Conservation (phyloP, 1,140 invertebrate species). For the Penaeus chinensis region DNA sequence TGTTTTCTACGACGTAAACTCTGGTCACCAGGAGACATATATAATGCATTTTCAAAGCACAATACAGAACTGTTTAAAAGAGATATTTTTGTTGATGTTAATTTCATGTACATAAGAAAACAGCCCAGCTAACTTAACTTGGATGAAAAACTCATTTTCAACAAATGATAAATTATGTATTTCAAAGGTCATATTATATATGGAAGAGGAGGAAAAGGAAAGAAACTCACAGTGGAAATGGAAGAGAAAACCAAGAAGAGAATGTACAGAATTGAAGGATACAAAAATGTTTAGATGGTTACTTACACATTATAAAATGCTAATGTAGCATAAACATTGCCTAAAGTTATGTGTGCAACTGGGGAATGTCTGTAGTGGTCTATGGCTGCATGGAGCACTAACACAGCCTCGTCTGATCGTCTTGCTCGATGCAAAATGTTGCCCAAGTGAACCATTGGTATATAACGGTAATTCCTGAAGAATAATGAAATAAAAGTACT, state of each 20-base stretch:
- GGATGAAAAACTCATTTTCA: background rate
- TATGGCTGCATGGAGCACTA: slow-evolving; percentile 82
- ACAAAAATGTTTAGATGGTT: background rate
- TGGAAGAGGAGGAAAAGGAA: no score
- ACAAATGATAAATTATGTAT: no score
- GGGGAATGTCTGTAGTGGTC: slow-evolving; percentile 80
- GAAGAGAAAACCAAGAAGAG: no score
- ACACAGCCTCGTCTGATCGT: slow-evolving; percentile 81
- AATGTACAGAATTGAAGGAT: background rate
- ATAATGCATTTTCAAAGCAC: slow-evolving; percentile 79
- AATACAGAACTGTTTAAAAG: slow-evolving; percentile 68
- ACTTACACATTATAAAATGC: slow-evolving; percentile 74
- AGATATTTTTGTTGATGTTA: slow-evolving; percentile 1
- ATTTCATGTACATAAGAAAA: slow-evolving; percentile 41
- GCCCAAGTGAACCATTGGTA: slow-evolving; percentile 84
- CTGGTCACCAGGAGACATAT: slow-evolving; percentile 74
- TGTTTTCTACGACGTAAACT: slow-evolving; percentile 74
- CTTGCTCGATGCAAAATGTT: slow-evolving; percentile 82
- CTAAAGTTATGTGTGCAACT: slow-evolving; percentile 82
- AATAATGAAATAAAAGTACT: slow-evolving; percentile 35
- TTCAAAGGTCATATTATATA: no score
- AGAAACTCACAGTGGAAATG: no score
- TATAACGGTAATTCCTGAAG: slow-evolving; percentile 79
- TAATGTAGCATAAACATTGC: slow-evolving; percentile 79
- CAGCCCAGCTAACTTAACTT: background rate